A percentile compares a stretch with the other conserved stretches of the same genome.
phyloP scores from a whole-genome alignment of 2,888 invertebrate genomes.

The Phyto melanocephala region DNA sequence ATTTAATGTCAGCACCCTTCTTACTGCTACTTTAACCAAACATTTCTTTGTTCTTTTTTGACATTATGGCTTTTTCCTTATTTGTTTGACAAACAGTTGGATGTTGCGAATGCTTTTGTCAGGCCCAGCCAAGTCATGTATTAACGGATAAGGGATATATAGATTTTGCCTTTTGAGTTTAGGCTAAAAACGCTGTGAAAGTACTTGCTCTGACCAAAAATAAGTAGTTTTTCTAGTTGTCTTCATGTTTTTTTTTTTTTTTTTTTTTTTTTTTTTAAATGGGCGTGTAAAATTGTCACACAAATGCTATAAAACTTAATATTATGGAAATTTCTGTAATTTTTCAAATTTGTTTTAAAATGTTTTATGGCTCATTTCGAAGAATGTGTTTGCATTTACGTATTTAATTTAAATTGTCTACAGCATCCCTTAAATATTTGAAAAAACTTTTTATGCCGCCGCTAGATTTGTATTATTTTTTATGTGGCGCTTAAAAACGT shows the following conservation, averaged over 20 bases:
- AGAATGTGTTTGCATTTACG: conserved; percentile 18
- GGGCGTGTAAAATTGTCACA: conserved; percentile 46
- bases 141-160: conserved; percentile 14
- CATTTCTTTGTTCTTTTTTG: conserved; percentile 37
- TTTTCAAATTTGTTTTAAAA: conserved; percentile 34
- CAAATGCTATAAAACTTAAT: conserved; percentile 20
- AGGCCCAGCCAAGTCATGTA: background rate
- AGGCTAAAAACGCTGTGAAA: background rate
- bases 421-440: conserved; percentile 36
- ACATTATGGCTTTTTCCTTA: conserved; percentile 56
- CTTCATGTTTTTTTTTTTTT: background rate
- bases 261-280: background rate
- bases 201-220: background rate
- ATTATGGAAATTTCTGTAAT: conserved; percentile 42
- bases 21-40: background rate
- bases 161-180: conserved; percentile 9
- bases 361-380: background rate
- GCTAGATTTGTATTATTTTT: too few relatives aligned
- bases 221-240: conserved; percentile 59
- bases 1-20: conserved; percentile 49
- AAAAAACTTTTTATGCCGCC: background rate
- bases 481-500: too few relatives aligned
- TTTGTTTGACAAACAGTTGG: conserved; percentile 27
- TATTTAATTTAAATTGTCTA: background rate
- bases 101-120: background rate